phyloP scores from a whole-genome alignment of 2,113 vertebrate species.

The Periophthalmus modestus region DNA sequence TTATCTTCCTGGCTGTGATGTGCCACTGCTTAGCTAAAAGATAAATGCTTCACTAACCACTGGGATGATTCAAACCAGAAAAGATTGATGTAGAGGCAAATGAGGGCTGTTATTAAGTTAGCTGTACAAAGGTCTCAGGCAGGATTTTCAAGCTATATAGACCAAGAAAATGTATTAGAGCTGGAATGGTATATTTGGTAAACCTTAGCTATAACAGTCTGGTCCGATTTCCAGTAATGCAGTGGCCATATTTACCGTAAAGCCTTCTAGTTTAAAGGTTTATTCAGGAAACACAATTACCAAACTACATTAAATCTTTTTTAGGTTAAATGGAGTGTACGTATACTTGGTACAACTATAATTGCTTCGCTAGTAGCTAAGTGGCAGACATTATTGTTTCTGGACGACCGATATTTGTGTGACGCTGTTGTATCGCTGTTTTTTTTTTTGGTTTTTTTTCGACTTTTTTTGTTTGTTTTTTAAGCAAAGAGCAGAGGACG shows the following conservation, averaged over 20 bases:
- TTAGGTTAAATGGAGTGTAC: too few species aligned
- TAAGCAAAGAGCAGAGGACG: too few species aligned
- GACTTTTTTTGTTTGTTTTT: too few species aligned
- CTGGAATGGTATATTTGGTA: background rate
- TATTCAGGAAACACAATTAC: background rate
- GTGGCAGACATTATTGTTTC: too few species aligned
- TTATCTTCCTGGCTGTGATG: constrained; percentile 66
- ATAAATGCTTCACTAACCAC: constrained; percentile 57
- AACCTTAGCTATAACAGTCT: background rate
- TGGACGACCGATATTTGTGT: too few species aligned
- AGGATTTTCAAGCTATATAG: background rate
- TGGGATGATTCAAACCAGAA: constrained; percentile 27
- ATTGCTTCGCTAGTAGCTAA: too few species aligned
- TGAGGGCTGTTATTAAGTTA: constrained; percentile 20
- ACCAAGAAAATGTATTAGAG: background rate
- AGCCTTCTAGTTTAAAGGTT: background rate
- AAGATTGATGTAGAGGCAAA: constrained; percentile 41
- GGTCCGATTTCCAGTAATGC: background rate
- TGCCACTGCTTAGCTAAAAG: constrained; percentile 57
- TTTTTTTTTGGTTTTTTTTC: too few species aligned
- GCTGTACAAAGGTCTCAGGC: background rate
- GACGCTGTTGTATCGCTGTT: too few species aligned
- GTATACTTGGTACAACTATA: too few species aligned
- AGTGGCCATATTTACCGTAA: background rate
- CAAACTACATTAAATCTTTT: background rate